Evolutionary conservation across 2,113 vertebrate genomes (phyloP), one percentile per base, ranked within the genome.

Genomic region (Anolis carolinensis): DNA sequence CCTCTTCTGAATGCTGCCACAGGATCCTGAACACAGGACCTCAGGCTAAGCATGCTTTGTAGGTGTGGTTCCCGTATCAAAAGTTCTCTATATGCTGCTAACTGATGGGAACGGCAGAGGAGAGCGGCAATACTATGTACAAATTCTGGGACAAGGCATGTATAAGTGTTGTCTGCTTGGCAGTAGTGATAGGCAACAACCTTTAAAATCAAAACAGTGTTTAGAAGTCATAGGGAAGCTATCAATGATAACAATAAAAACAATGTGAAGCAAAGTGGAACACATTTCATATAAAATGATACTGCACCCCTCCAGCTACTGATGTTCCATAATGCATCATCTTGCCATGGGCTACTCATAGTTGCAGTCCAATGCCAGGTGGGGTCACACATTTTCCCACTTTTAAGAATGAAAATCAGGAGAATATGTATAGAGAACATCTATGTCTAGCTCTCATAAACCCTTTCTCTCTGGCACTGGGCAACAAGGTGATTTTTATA

Each of bases 131-230:
- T 92, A 18, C 98, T 99, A 93, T 99, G 99, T 81, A 99, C 99
- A 0, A 99, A 98, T 91, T 99, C 99, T 0, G 99, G 98, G 5
- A 99, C 99, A 5, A 99, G 96, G 87, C 99, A 99, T 0, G 99
- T 99, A 95, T 99, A 99, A 0, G 99, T 98, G 94, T 99, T 99
- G 90, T 99, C 99, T 0, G 98, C 98, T 94, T 99, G 99, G 91
- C 99, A 99, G 92, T 99, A 99, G 91, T 99, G 99, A 92, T 99
- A 99, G 1, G 99, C 98, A 91, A 99, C 98, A 0, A 99, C 99
- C 99, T 99, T 92, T n/a, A 9, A 39, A 10, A 76, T 21, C 36
- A 67, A 81, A 73, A 23, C 2, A 79, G 27, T 14, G 34, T 79
- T 86, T 63, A 81, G 30, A 52, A 11, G 62, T 72, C 27, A 23